Percentiles rank a stretch among this genome's conserved stretches.
These are phyloP conservation scores for Sminthopsis crassicaudata DNA, from an alignment of 2,113 vertebrate species.

Conservation along the genomic window DNA sequence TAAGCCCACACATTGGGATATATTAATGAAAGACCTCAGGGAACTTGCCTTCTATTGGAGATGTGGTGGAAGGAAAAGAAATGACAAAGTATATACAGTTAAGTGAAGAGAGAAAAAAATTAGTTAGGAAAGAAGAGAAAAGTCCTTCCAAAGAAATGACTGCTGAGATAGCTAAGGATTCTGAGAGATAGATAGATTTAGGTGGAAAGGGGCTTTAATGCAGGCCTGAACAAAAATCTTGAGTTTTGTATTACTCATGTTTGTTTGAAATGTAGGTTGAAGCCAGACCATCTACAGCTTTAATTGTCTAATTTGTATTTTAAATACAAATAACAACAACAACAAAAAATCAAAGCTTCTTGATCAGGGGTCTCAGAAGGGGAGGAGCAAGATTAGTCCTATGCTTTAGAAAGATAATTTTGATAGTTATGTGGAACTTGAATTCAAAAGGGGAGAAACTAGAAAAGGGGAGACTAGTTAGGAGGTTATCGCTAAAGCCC, in stretches of 20 bases:
- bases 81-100: not conserved
- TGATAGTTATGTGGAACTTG: not conserved
- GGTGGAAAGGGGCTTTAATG: not conserved
- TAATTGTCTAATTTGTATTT: not conserved
- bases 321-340: not conserved
- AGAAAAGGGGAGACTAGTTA: not conserved
- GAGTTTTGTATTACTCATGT: no score
- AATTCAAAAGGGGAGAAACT: not conserved
- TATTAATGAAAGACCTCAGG: not conserved
- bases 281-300: not conserved
- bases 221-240: not conserved
- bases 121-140: not conserved
- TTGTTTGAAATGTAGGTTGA: not conserved
- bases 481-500: not conserved
- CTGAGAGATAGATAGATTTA: no score
- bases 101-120: not conserved
- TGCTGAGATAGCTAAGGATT: not conserved
- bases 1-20: not conserved
- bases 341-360: not conserved
- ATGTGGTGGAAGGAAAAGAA: not conserved
- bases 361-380: not conserved
- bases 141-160: not conserved
- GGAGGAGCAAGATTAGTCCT: not conserved
- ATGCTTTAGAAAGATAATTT: not conserved
- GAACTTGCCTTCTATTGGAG: not conserved